phyloP scores from a whole-genome alignment of 2,888 invertebrate species.

The Eupithecia abbreviata region DNA sequence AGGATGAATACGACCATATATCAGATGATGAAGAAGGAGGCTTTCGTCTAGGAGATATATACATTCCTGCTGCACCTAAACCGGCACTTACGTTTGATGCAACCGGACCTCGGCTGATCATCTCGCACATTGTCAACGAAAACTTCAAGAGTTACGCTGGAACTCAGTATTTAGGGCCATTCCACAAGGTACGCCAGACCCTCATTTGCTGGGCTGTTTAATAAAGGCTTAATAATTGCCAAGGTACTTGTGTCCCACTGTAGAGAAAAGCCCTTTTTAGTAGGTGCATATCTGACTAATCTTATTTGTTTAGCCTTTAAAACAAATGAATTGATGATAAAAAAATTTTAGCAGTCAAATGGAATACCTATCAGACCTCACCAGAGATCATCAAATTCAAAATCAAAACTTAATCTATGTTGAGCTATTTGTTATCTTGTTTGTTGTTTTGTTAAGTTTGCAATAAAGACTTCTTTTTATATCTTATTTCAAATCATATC shows the following conservation, averaged over 20 bases:
- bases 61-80: constrained; percentile 91
- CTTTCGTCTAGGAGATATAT: constrained; percentile 90
- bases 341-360: not conserved
- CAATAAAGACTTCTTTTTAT: no score
- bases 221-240: no score
- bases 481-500: not conserved
- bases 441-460: no score
- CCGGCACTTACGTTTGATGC: constrained; percentile 88
- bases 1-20: constrained; percentile 66
- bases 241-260: not conserved
- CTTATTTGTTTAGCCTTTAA: not conserved
- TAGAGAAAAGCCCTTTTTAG: not conserved
- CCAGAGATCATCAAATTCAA: not conserved
- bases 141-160: constrained; percentile 99
- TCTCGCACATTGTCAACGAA: constrained; percentile 93
- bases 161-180: constrained; percentile 93
- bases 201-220: not conserved
- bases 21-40: constrained; percentile 88
- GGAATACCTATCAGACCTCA: not conserved
- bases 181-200: constrained; percentile 92
- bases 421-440: not conserved
- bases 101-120: constrained; percentile 93
- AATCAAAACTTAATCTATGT: not conserved
- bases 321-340: no score
- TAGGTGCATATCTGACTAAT: not conserved